Base-by-base conservation (phyloP, 2,797 vertebrate genomes). In the Masticophis lateralis region DNA sequence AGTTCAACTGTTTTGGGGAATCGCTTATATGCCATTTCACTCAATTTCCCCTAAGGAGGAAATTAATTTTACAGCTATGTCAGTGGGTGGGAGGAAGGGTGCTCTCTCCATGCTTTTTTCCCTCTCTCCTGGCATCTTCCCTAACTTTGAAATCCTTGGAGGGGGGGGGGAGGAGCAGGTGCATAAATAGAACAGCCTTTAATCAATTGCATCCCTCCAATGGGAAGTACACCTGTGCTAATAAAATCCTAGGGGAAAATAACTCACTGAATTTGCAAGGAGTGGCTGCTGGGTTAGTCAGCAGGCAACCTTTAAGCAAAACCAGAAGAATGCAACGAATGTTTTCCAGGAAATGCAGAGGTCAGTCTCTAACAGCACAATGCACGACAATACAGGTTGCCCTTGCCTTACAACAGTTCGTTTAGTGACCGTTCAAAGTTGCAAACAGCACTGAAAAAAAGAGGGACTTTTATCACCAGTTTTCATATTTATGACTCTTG, bases 181-280 rank as follows among this genome's bases (percentile, higher is more conserved):
- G 92, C 91, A 95, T 53, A 93, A 95, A 94, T 2, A 94, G 61
- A 92, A 92, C 0, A 74, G 74, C 86, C 93, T 86, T 57, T 92
- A 74, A 88, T 89, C 92, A 55, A 93, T 3, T 47, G 89, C 92
- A 2, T 18, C 18, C 27, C 74, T 91, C 83, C 87, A 87, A 90
- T 60, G n/a, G 90, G 63, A 3, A 91, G 14, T 61, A 37, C 94
- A 95, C 95, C 92, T 95, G 96, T 87, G 88, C 61, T 51, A 91
- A 92, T 92, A 94, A 94, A 94, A 95, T 47, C 94, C 59, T 14
- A 13, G 16, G 20, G 25, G 93, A 13, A 96, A 92, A 95, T 55
- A 94, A 93, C 1, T 28, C 22, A 55, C 61, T 87, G 61, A 86
- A 69, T 94, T 95, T 89, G 91, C 90, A 89, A 74, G 53, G 69